Evolutionary conservation across 2,888 invertebrate genomes (phyloP).

Genomic region (Gymnocheta viridis): DNA sequence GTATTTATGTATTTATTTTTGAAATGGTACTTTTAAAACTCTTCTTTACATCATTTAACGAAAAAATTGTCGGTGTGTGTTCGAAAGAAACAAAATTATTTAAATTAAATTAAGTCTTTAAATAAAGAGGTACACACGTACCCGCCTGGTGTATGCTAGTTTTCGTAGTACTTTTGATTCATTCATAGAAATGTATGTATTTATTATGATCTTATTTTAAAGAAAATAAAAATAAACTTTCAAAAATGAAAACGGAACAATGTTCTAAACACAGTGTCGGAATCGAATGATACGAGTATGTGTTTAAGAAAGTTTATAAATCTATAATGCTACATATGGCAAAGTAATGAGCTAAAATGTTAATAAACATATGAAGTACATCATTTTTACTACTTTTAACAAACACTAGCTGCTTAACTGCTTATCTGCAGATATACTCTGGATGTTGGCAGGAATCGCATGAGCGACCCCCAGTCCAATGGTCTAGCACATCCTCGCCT

Average conservation of each 20-base stretch:
- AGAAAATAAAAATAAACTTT: not conserved
- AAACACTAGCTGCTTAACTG: too few species aligned
- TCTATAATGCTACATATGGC: too few species aligned
- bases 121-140: not conserved
- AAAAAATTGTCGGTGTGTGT: conserved; percentile 1
- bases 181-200: not conserved
- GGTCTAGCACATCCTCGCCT: too few species aligned
- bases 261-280: not conserved
- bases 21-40: not conserved
- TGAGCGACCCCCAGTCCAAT: too few species aligned
- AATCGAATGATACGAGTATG: too few species aligned
- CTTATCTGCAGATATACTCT: too few species aligned
- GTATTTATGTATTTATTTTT: not conserved
- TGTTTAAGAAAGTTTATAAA: too few species aligned
- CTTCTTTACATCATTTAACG: not conserved
- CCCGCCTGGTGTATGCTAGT: not conserved
- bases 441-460: too few species aligned
- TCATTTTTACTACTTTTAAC: too few species aligned
- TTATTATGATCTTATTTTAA: too few species aligned
- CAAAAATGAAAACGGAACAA: not conserved
- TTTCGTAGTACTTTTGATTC: not conserved
- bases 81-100: not conserved
- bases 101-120: not conserved
- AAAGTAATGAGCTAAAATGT: too few species aligned
- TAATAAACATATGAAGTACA: too few species aligned